Percentiles rank a stretch among this genome's conserved stretches.
phyloP scores from a whole-genome alignment of 2,797 vertebrate genomes.

The Mionectes olivaceus region DNA sequence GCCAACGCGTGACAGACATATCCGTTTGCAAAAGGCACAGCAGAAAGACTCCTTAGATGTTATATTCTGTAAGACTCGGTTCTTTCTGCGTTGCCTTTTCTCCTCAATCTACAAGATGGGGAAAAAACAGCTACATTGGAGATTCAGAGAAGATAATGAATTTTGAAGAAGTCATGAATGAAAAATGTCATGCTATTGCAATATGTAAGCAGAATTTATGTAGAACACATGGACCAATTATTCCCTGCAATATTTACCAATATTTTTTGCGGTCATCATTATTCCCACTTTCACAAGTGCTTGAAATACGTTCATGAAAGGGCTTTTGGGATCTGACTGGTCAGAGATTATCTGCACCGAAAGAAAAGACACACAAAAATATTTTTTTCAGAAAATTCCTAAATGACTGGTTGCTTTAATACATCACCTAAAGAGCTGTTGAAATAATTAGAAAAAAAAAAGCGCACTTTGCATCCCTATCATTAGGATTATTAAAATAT shows the following conservation, averaged over 20 bases:
- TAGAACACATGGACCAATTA: neutral
- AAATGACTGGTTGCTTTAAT: neutral
- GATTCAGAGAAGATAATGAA: neutral
- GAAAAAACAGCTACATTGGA: neutral
- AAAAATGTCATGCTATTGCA: neutral
- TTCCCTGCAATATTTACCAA: neutral
- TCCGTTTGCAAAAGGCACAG: too few relatives aligned
- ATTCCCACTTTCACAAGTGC: neutral
- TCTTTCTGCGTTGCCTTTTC: too few relatives aligned
- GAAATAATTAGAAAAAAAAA: neutral
- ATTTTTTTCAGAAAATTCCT: neutral
- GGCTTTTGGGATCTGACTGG: neutral
- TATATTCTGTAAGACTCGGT: too few relatives aligned
- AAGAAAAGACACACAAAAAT: neutral
- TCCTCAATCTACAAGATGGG: neutral
- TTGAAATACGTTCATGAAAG: neutral
- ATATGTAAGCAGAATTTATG: neutral
- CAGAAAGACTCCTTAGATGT: too few relatives aligned
- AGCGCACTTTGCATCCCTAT: neutral
- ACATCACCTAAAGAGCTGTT: neutral
- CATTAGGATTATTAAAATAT: neutral
- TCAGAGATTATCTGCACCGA: neutral
- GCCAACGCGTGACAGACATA: too few relatives aligned
- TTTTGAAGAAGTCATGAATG: neutral
- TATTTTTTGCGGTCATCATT: neutral